Conservation (phyloP, 2,888 invertebrate species). For the Cryptophagus acutangulus region DNA sequence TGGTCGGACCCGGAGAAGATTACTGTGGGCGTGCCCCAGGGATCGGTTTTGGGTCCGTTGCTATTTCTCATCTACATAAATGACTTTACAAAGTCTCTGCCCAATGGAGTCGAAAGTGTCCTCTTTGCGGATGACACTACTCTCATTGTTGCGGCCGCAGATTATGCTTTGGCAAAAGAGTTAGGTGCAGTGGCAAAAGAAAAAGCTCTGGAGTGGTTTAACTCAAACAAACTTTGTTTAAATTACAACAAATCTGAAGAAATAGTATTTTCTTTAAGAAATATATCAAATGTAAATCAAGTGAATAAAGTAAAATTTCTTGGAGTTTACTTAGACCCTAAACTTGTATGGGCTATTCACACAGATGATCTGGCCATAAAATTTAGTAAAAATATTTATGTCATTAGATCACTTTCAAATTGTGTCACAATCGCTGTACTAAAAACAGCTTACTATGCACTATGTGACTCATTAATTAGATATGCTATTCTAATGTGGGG, state of each 20-base stretch:
- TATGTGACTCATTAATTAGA: conserved; percentile 10
- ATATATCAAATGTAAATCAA: neutral
- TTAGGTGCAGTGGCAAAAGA: neutral
- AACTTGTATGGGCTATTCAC: conserved; percentile 9
- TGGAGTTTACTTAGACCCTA: conserved; percentile 8
- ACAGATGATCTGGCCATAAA: conserved; percentile 4
- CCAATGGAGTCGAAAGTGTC: conserved; percentile 1
- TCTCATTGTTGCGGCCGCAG: neutral
- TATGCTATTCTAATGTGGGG: conserved; percentile 6
- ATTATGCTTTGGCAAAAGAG: neutral
- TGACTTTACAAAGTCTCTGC: conserved; percentile 7
- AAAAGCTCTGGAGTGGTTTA: conserved; percentile 8
- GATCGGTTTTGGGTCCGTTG: conserved; percentile 10
- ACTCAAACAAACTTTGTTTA: conserved; percentile 4
- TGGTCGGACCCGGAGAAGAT: conserved; percentile 2
- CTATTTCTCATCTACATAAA: conserved; percentile 9
- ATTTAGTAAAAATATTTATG: conserved; percentile 10
- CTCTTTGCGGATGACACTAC: conserved; percentile 12
- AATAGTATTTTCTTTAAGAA: conserved; percentile 5
- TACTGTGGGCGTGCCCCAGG: conserved; percentile 7
- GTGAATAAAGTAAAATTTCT: conserved; percentile 3
- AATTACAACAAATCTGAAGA: conserved; percentile 9
- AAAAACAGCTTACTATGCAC: conserved; percentile 10
- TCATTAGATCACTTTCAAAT: conserved; percentile 10
- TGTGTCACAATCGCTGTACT: conserved; percentile 6